These are phyloP conservation scores for Axea sp. DNA, from an alignment of 2,888 invertebrate genomes.

Conservation along the genomic window DNA sequence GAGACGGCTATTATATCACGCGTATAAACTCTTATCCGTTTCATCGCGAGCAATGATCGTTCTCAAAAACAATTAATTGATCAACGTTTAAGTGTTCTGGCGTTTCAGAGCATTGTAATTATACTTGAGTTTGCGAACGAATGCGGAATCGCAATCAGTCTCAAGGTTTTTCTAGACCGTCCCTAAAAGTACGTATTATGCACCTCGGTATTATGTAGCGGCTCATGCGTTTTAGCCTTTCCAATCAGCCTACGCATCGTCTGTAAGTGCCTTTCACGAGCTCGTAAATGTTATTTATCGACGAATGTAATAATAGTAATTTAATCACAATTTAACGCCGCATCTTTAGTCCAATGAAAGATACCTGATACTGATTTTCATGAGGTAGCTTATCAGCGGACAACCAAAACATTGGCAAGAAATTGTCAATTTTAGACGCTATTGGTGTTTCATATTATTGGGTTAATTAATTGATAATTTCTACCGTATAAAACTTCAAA, in stretches of 20 bases:
- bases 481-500: too few species aligned
- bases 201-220: conserved; percentile 23
- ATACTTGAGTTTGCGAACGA: conserved; percentile 11
- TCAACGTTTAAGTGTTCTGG: conserved; percentile 9
- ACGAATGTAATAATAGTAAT: conserved; percentile 51
- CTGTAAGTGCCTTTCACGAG: conserved; percentile 58
- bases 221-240: conserved; percentile 57
- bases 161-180: conserved; percentile 9
- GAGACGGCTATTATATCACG: conserved; percentile 17
- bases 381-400: conserved; percentile 10
- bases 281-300: conserved; percentile 61
- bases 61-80: conserved; percentile 37
- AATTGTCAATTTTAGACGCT: background rate
- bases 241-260: conserved; percentile 59
- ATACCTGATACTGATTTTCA: conserved; percentile 8
- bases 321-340: conserved; percentile 44
- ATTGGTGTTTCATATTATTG: background rate
- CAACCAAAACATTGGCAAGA: background rate
- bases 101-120: conserved; percentile 24
- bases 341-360: conserved; percentile 19
- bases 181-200: conserved; percentile 44
- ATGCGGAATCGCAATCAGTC: conserved; percentile 8
- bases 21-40: conserved; percentile 9
- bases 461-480: conserved; percentile 9
- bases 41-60: conserved; percentile 13